A percentile compares a stretch with the other conserved stretches of the same genome.
Evolutionary conservation across 1,140 invertebrate species (phyloP).

Genomic region (Neotoxoptera formosana): DNA sequence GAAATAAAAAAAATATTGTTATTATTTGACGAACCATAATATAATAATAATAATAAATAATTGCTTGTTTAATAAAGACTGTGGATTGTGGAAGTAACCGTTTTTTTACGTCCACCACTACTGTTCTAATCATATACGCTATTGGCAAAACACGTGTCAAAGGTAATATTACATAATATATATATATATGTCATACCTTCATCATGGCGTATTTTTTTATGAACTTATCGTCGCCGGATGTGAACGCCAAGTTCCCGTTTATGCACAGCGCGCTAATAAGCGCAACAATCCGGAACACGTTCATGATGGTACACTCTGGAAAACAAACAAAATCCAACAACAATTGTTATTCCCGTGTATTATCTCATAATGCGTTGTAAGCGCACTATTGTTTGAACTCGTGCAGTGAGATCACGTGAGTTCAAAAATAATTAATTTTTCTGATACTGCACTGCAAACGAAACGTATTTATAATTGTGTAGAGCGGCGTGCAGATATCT

Average conservation of each 20-base stretch:
- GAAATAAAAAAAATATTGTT: not conserved
- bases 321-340: constrained; percentile 39
- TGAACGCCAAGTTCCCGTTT: constrained; percentile 61
- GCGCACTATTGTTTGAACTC: constrained; percentile 4
- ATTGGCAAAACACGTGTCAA: not conserved
- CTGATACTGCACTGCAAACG: not conserved
- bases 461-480: not conserved
- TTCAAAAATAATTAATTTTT: constrained; percentile 8
- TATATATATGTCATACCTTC: constrained; percentile 66
- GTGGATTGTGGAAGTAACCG: not conserved
- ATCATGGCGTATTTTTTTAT: constrained; percentile 75
- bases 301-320: not conserved
- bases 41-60: not conserved
- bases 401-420: not conserved
- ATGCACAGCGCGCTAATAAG: constrained; percentile 31
- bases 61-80: not conserved
- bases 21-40: not conserved
- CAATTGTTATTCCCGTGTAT: not conserved
- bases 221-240: constrained; percentile 70
- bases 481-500: not conserved
- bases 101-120: not conserved
- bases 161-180: not conserved
- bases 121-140: not conserved
- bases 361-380: not conserved
- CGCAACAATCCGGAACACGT: constrained; percentile 30